Conservation (phyloP, 2,113 vertebrate species). For the Lepidothrix coronata region DNA sequence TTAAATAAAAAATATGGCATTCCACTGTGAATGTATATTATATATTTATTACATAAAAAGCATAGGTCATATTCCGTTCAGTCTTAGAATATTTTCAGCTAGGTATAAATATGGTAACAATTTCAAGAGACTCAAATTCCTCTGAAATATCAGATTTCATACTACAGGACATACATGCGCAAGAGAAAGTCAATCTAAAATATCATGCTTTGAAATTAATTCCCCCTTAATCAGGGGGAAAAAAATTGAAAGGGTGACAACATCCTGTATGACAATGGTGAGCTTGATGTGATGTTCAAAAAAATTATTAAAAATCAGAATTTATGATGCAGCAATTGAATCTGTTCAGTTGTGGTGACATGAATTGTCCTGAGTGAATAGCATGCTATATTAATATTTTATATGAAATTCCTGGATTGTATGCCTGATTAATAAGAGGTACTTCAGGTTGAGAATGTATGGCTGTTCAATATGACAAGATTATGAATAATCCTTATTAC, state of each 20-base stretch:
- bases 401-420: background rate
- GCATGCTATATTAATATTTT: background rate
- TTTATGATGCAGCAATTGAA: background rate
- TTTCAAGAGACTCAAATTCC: background rate
- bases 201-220: background rate
- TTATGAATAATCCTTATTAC: conserved; percentile 16
- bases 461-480: background rate
- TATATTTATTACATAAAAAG: background rate
- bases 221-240: background rate
- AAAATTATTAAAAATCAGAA: background rate
- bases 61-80: background rate
- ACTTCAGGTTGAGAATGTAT: background rate
- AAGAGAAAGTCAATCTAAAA: background rate
- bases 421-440: background rate
- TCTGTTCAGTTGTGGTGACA: background rate
- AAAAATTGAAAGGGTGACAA: background rate
- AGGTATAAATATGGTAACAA: background rate
- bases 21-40: background rate
- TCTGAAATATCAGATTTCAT: background rate
- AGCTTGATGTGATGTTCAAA: background rate
- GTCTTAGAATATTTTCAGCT: background rate
- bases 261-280: background rate
- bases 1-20: background rate
- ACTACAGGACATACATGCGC: rapidly evolving
- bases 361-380: background rate